Evolutionary conservation across 2,888 invertebrate species (phyloP), one percentile per base, ranked within the genome.

Genomic region (Terebella lapidaria): DNA sequence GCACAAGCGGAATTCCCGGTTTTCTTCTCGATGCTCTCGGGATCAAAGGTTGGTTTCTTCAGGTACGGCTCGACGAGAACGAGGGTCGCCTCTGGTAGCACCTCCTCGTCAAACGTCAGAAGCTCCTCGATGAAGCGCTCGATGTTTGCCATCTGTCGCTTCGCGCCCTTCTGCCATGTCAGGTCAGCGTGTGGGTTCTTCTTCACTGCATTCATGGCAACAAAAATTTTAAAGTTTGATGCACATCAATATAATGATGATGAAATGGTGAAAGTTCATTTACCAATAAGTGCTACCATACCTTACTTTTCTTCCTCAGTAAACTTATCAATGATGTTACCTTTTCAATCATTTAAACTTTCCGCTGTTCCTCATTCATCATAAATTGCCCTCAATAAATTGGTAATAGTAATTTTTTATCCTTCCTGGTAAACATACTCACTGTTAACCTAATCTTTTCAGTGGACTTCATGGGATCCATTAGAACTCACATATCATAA

Each of bases 101-200:
- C 72, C 55, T 71, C 69, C 60, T 80, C 78, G 66, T 80, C 80
- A 70, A 80, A 80, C 29, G 75, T 72, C 68, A 76, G 72, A 64
- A 80, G 65, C 67, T 80, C 80, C 61, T 80, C 78, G 35, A 78
- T 71, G 64, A 80, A 80, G 71, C 78, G 75, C 57, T 80, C 79
- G 51, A 80, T 62, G 68, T 80, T 80, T 1, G 80, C 80, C 79
- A 80, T 79, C 63, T 78, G 78, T 60, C 80, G 68, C 61, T 80
- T 80, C 2, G 79, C 80, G 45, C 80, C 80, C 65, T 79, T 80
- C 68, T 80, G 78, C 80, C 80, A 80, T 2, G 79, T 80, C 20
- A 79, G 66, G 65, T 80, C 80, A 56, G 80, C 77, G 47, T 76
- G 72, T 22, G 80, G 78, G 2, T 76, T 75, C 69, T 80, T 80